phyloP scores from a whole-genome alignment of 2,797 vertebrate genomes.

The Fistularia commersonii region DNA sequence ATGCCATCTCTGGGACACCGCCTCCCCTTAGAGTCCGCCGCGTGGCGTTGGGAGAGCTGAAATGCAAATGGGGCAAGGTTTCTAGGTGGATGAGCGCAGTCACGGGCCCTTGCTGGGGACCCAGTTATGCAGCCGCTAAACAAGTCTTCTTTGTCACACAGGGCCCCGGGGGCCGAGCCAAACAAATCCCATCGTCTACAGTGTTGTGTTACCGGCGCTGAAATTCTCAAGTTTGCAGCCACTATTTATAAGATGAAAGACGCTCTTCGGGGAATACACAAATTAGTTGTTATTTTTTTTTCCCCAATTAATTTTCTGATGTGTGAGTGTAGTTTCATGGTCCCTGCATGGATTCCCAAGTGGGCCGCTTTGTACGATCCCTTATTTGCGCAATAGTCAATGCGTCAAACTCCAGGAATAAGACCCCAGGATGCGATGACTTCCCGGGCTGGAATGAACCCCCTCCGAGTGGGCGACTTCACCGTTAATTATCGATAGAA shows the following conservation, averaged over 20 bases:
- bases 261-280: conserved; percentile 72
- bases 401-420: conserved; percentile 54
- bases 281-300: conserved; percentile 60
- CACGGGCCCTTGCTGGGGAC: conserved; percentile 64
- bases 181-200: conserved; percentile 68
- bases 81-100: conserved; percentile 62
- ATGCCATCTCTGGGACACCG: conserved; percentile 58
- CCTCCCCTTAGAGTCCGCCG: conserved; percentile 48
- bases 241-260: conserved; percentile 82
- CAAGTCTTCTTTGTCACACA: conserved; percentile 72
- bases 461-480: conserved; percentile 25
- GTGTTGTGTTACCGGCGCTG: conserved; percentile 70
- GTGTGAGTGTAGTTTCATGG: conserved; percentile 62
- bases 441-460: conserved; percentile 35
- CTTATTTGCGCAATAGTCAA: conserved; percentile 59
- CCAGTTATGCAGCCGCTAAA: conserved; percentile 60
- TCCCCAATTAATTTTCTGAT: conserved; percentile 71
- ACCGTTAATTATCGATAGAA: conserved; percentile 10
- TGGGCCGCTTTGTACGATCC: conserved; percentile 59
- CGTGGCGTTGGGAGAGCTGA: conserved; percentile 56
- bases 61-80: conserved; percentile 70
- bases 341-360: conserved; percentile 57
- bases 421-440: conserved; percentile 30
- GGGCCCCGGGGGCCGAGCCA: conserved; percentile 65
- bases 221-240: conserved; percentile 68